phyloP scores from a whole-genome alignment of 2,888 invertebrate genomes.

The Netelia fuscicornis region DNA sequence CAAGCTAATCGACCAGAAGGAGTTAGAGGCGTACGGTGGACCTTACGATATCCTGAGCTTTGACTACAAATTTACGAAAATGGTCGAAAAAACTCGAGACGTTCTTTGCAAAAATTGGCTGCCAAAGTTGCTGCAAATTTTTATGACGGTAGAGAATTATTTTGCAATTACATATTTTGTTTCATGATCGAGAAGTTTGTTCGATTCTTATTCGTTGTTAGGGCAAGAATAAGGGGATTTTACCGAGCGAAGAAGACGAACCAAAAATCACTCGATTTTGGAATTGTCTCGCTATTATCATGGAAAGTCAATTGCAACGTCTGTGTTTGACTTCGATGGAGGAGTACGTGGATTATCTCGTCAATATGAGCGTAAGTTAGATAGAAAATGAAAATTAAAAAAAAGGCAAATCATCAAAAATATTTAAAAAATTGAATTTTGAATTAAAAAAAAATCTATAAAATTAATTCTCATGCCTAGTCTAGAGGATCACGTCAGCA shows the following conservation, averaged over 20 bases:
- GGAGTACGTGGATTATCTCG: conserved; percentile 91
- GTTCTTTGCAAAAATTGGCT: conserved; percentile 89
- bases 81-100: conserved; percentile 89
- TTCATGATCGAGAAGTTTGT: conserved; percentile 12
- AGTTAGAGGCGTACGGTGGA: conserved; percentile 87
- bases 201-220: conserved; percentile 76
- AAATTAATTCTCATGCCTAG: conserved; percentile 64
- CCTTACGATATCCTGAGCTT: conserved; percentile 90
- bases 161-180: neutral
- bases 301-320: conserved; percentile 95
- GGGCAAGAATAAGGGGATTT: conserved; percentile 89
- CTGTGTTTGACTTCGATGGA: conserved; percentile 92
- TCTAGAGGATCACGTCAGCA: conserved; percentile 69
- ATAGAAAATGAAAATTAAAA: neutral
- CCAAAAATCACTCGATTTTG: conserved; percentile 91
- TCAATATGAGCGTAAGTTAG: conserved; percentile 89
- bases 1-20: conserved; percentile 87
- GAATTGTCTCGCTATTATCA: conserved; percentile 93
- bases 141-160: conserved; percentile 85
- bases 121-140: conserved; percentile 88
- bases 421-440: no score
- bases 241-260: conserved; percentile 89
- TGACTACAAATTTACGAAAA: conserved; percentile 85
- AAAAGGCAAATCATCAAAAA: no score
- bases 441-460: neutral